Evolutionary conservation across 2,113 vertebrate species (phyloP).

Genomic region (Dendropsophus ebraccatus): DNA sequence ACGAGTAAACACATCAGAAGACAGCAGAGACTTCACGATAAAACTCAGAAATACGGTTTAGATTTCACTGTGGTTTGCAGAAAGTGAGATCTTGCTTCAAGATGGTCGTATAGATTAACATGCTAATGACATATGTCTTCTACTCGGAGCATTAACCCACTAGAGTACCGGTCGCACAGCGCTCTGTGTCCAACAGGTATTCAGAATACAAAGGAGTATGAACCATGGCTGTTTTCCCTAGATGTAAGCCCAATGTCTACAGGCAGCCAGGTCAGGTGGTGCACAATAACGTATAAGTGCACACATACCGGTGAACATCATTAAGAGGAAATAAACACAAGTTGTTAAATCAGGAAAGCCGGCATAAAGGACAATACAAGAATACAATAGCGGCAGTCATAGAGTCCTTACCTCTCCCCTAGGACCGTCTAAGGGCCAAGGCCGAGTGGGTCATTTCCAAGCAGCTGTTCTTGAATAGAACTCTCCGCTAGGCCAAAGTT

Average conservation of each 20-base stretch:
- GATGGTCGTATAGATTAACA: constrained; percentile 15
- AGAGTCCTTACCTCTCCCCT: not conserved
- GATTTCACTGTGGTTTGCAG: constrained; percentile 23
- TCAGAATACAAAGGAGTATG: not conserved
- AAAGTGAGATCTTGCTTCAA: constrained; percentile 39
- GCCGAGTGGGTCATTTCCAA: not conserved
- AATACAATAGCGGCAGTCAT: not conserved
- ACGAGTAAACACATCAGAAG: constrained; percentile 31
- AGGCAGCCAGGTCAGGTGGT: not conserved
- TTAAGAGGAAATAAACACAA: not conserved
- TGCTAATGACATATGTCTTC: not conserved
- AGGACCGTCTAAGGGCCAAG: constrained; percentile 7
- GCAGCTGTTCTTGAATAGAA: not conserved
- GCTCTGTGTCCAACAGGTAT: not conserved
- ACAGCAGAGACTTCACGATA: not conserved
- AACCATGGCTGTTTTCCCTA: no score
- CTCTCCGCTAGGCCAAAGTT: not conserved
- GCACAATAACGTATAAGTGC: not conserved
- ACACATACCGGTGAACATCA: not conserved
- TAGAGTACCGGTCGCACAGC: not conserved
- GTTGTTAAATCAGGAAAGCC: not conserved
- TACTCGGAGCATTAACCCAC: not conserved
- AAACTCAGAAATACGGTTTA: constrained; percentile 29
- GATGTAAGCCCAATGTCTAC: not conserved
- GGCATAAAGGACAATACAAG: not conserved